Conservation (phyloP, 1,140 invertebrate species). For the Streblospio benedicti region DNA sequence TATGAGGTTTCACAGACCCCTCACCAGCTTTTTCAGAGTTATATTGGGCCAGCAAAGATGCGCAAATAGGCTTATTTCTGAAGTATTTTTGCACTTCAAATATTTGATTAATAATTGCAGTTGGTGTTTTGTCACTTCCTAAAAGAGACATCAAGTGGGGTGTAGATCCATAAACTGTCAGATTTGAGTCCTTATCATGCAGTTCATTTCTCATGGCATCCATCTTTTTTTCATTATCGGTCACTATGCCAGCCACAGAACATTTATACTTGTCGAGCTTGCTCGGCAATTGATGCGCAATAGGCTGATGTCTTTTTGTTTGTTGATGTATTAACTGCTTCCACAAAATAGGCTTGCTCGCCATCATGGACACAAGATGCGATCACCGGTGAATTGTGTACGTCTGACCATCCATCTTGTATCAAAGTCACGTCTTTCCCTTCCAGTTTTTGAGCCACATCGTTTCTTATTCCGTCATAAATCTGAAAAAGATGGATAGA, state of each 20-base stretch:
- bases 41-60: not conserved
- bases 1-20: slow-evolving; percentile 1
- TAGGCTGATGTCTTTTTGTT: slow-evolving; percentile 5
- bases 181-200: not conserved
- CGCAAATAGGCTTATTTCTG: not conserved
- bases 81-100: slow-evolving; percentile 4
- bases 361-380: not conserved
- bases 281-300: not conserved
- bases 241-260: not conserved
- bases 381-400: not conserved
- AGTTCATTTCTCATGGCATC: not conserved
- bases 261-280: not conserved
- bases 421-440: slow-evolving; percentile 3
- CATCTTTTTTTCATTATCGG: slow-evolving; percentile 3
- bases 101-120: slow-evolving; percentile 2
- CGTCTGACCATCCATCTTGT: not conserved
- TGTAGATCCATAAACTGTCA: not conserved
- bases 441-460: not conserved
- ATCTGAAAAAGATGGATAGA: too few relatives aligned
- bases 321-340: not conserved
- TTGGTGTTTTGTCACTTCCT: not conserved
- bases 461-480: too few relatives aligned
- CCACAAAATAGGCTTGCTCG: not conserved
- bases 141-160: not conserved
- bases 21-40: too few relatives aligned